These are phyloP conservation scores for Clunio marinus DNA, from an alignment of 2,888 invertebrate genomes.

Conservation along the genomic window DNA sequence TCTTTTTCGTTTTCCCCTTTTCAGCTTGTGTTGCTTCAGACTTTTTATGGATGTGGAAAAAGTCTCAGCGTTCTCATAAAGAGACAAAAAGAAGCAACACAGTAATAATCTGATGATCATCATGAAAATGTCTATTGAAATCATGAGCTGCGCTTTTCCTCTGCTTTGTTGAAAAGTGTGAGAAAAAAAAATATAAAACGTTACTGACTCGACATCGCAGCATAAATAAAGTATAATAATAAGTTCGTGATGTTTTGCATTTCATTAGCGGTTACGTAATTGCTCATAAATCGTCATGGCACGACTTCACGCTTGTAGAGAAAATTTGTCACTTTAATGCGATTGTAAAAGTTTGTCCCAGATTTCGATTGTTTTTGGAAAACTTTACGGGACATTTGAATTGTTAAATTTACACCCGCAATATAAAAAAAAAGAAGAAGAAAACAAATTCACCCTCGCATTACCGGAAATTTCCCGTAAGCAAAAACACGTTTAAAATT, in stretches of 20 bases:
- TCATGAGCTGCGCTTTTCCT: neutral
- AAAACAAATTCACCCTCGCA: no score
- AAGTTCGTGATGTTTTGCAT: conserved; percentile 7
- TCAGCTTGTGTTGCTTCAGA: no score
- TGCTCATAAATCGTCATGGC: neutral
- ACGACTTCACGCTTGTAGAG: neutral
- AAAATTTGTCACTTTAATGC: neutral
- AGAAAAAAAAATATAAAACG: neutral
- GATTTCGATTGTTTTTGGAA: no score
- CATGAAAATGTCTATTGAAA: conserved; percentile 14
- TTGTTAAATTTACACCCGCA: no score
- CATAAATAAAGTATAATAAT: neutral
- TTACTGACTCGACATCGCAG: neutral
- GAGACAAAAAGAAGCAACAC: neutral
- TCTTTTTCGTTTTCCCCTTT: neutral
- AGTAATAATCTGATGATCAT: conserved; percentile 6
- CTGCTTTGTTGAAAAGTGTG: neutral
- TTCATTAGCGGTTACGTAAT: conserved; percentile 8
- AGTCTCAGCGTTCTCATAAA: neutral
- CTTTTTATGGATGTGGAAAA: neutral
- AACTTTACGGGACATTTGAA: no score
- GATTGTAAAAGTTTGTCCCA: neutral
- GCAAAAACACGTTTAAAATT: no score
- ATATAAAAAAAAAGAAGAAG: no score
- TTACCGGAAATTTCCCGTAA: no score